phyloP scores from a whole-genome alignment of 2,113 vertebrate species.

The Plectropomus leopardus region DNA sequence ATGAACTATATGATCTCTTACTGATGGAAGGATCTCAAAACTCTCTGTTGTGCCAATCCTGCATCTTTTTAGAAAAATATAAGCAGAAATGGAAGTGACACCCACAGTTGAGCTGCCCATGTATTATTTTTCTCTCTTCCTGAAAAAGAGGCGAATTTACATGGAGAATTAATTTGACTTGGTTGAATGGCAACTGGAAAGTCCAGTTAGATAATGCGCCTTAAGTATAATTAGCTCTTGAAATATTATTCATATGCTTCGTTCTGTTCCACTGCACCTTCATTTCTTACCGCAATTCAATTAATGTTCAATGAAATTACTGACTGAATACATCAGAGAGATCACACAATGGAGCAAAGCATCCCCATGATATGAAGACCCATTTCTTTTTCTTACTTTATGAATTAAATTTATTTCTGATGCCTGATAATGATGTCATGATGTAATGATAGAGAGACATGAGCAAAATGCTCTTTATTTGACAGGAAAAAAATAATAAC shows the following conservation, averaged over 20 bases:
- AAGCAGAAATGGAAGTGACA: background rate
- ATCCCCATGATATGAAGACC: constrained; percentile 13
- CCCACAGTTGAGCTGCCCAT: constrained; percentile 20
- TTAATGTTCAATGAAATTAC: constrained; percentile 61
- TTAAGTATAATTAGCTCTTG: constrained; percentile 68
- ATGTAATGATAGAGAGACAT: background rate
- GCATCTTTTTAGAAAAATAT: constrained; percentile 4
- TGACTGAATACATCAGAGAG: constrained; percentile 48
- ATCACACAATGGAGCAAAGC: constrained; percentile 17
- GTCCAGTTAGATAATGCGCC: constrained; percentile 63
- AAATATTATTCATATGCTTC: constrained; percentile 65
- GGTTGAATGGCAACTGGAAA: constrained; percentile 61
- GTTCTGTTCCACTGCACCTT: constrained; percentile 57
- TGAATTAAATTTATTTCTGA: constrained; percentile 25
- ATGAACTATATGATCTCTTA: background rate
- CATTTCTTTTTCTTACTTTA: background rate
- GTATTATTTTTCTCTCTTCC: constrained; percentile 1
- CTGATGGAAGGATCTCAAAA: background rate
- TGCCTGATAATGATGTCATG: constrained; percentile 19
- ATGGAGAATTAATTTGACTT: constrained; percentile 60
- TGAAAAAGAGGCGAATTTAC: constrained; percentile 54
- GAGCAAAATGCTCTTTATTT: background rate
- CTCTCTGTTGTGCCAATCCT: background rate
- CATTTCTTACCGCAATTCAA: constrained; percentile 55
- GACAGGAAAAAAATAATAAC: background rate